Conservation (phyloP, 2,888 invertebrate species). For the Dryocosmus kuriphilus region DNA sequence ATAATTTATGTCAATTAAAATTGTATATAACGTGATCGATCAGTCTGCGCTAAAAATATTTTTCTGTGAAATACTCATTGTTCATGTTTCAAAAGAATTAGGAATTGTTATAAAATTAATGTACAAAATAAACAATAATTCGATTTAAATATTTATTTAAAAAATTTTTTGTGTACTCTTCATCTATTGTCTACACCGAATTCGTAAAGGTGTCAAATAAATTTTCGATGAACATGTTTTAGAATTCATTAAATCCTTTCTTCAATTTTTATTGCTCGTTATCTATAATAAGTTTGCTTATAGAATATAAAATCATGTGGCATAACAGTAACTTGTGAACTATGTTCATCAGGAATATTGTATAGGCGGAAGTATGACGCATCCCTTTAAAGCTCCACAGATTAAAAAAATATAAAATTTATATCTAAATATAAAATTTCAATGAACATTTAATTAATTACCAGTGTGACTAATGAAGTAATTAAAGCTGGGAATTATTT, state of each 20-base stretch:
- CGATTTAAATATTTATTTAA: neutral
- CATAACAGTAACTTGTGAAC: constrained; percentile 62
- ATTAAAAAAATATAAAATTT: neutral
- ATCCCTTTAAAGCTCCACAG: constrained; percentile 49
- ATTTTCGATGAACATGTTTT: neutral
- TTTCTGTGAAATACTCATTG: too few relatives aligned
- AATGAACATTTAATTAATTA: too few relatives aligned
- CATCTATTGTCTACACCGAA: neutral
- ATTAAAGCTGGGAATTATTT: too few relatives aligned
- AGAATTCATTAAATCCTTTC: neutral
- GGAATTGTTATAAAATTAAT: too few relatives aligned
- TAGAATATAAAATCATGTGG: constrained; percentile 62
- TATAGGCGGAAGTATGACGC: constrained; percentile 69
- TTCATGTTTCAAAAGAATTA: too few relatives aligned
- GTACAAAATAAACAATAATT: too few relatives aligned
- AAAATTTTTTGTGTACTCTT: neutral
- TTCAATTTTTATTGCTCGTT: constrained; percentile 59
- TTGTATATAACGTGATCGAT: neutral
- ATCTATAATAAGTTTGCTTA: constrained; percentile 70
- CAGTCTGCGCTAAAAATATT: neutral
- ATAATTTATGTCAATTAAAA: neutral
- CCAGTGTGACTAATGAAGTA: too few relatives aligned
- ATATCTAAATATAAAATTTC: neutral
- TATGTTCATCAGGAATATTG: constrained; percentile 58
- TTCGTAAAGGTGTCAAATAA: neutral